These are phyloP conservation scores for Lethenteron reissneri DNA, from an alignment of 2,113 vertebrate species.

Conservation along the genomic window DNA sequence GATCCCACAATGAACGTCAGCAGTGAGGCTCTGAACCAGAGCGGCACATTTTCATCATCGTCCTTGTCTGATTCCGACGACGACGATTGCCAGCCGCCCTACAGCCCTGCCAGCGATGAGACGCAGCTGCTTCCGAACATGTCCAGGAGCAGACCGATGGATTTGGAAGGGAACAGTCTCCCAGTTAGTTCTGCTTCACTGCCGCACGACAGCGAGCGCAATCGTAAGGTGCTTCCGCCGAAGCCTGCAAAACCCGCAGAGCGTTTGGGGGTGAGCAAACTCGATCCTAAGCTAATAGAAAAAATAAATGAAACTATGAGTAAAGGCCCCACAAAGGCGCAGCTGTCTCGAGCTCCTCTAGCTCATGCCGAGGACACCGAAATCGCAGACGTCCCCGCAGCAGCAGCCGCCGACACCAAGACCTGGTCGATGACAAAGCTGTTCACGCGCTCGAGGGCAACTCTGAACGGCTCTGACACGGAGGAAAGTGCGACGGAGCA, in stretches of 20 bases:
- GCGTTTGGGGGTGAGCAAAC: conserved; percentile 30
- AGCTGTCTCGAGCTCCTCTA: too few species aligned
- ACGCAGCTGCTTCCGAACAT: background rate
- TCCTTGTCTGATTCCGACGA: background rate
- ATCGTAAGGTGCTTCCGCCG: conserved; percentile 98
- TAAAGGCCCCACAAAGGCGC: background rate
- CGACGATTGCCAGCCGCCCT: background rate
- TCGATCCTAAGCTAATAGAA: conserved; percentile 88
- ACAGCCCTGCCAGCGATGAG: background rate
- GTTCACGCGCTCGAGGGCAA: too few species aligned
- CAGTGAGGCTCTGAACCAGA: conserved; percentile 1
- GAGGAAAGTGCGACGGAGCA: too few species aligned
- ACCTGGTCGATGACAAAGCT: too few species aligned
- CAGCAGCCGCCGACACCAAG: too few species aligned
- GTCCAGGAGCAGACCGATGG: too few species aligned
- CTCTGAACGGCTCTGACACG: too few species aligned
- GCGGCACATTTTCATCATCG: background rate
- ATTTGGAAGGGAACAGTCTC: conserved; percentile 21
- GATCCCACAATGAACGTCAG: background rate
- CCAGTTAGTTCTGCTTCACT: conserved; percentile 30
- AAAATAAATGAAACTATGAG: conserved; percentile 14
- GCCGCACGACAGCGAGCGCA: conserved; percentile 74
- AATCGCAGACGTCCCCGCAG: too few species aligned
- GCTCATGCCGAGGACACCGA: too few species aligned
- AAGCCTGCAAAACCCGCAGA: conserved; percentile 71